phyloP scores from a whole-genome alignment of 1,140 invertebrate genomes.

The Zaprionus africanus region DNA sequence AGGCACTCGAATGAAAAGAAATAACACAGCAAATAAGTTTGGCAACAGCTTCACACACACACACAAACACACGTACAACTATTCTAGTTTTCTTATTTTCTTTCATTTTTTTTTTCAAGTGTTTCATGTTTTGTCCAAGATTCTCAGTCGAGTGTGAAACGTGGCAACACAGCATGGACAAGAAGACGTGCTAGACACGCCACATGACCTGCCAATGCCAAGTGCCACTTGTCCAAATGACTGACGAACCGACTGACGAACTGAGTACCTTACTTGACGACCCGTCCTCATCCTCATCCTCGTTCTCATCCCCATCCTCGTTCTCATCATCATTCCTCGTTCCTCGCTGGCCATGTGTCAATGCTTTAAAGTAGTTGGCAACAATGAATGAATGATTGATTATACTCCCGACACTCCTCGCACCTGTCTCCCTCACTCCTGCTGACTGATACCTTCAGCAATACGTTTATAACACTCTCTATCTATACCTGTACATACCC shows the following conservation, averaged over 20 bases:
- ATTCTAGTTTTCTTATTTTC: conserved; percentile 5
- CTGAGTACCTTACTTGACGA: conserved; percentile 16
- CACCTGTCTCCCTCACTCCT: neutral
- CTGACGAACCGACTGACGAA: conserved; percentile 16
- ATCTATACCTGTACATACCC: neutral
- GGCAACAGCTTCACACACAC: conserved; percentile 5
- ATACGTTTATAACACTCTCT: neutral
- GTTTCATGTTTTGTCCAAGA: neutral
- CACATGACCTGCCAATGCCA: conserved; percentile 26
- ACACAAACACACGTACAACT: neutral
- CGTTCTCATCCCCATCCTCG: conserved; percentile 5
- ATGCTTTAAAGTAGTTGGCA: conserved; percentile 53
- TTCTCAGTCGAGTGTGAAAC: conserved; percentile 11
- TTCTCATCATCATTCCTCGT: neutral
- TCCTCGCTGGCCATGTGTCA: conserved; percentile 37
- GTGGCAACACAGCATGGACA: conserved; percentile 21
- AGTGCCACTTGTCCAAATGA: conserved; percentile 28
- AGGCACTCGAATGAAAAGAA: neutral
- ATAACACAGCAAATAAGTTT: conserved; percentile 13
- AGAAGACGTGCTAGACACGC: neutral
- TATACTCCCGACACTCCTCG: conserved; percentile 27
- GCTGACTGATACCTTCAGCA: neutral
- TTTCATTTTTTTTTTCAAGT: neutral
- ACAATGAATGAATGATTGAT: conserved; percentile 64
- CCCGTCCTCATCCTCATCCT: conserved; percentile 8